Percentiles rank a stretch among this genome's conserved stretches.
Evolutionary conservation across 2,113 vertebrate species (phyloP).

Genomic region (Poicephalus meyeri): DNA sequence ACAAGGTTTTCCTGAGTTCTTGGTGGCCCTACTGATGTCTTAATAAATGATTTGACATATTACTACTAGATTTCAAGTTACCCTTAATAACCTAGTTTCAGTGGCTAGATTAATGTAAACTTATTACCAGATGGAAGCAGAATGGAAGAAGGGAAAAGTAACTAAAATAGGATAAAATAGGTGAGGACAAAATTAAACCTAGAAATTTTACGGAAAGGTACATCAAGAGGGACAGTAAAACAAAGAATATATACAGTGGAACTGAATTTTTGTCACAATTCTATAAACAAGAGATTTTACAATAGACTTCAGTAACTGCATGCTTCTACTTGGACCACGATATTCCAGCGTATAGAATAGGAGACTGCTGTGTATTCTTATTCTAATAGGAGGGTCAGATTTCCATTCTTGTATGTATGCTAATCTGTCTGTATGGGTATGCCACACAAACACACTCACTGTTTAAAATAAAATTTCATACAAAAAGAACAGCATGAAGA

Average conservation of each 20-base stretch:
- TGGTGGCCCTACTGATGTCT: not conserved
- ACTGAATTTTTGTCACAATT: not conserved
- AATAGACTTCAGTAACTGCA: not conserved
- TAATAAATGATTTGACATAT: not conserved
- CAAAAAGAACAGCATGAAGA: not conserved
- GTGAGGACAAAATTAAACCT: not conserved
- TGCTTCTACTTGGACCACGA: rapidly evolving
- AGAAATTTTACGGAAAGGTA: not conserved
- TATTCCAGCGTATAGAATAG: not conserved
- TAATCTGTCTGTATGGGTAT: not conserved
- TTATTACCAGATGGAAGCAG: not conserved
- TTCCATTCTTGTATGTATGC: not conserved
- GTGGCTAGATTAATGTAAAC: not conserved
- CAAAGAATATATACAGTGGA: not conserved
- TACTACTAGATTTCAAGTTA: not conserved
- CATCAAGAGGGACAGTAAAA: not conserved
- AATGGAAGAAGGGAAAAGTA: not conserved
- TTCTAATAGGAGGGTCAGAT: not conserved
- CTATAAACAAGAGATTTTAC: not conserved
- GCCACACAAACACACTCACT: not conserved
- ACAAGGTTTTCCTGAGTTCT: not conserved
- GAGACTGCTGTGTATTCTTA: not conserved
- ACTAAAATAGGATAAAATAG: not conserved
- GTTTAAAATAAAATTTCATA: not conserved
- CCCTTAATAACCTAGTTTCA: not conserved